Conservation (phyloP, 2,888 invertebrate genomes). For the Flexamia atlantica region DNA sequence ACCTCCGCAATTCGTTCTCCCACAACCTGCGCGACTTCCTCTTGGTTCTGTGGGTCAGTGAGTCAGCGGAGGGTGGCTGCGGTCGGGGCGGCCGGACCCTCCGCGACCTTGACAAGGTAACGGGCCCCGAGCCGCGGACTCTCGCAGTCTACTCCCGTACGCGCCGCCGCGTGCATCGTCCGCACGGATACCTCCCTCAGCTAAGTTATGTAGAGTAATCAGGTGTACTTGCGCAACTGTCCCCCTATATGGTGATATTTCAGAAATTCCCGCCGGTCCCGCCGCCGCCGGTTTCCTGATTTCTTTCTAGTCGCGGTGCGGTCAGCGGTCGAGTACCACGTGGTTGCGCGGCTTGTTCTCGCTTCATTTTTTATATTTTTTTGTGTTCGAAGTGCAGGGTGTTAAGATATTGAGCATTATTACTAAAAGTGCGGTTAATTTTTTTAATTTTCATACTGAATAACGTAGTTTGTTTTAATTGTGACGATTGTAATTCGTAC, state of each 20-base stretch:
- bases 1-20: too few species aligned
- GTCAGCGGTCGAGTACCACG: not conserved
- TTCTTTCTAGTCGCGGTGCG: slow-evolving; percentile 30
- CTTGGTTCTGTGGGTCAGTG: slow-evolving; percentile 26
- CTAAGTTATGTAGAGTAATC: slow-evolving; percentile 55
- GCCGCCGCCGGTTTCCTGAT: slow-evolving; percentile 8
- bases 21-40: not conserved
- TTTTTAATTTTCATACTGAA: too few species aligned
- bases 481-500: too few species aligned
- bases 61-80: not conserved
- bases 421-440: too few species aligned
- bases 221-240: slow-evolving; percentile 43
- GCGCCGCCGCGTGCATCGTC: slow-evolving; percentile 46
- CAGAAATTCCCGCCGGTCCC: slow-evolving; percentile 23
- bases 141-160: slow-evolving; percentile 46
- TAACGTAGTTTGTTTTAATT: too few species aligned
- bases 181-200: slow-evolving; percentile 44
- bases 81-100: slow-evolving; percentile 4
- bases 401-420: too few species aligned
- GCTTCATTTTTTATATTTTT: too few species aligned
- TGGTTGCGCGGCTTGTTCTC: not conserved
- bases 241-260: slow-evolving; percentile 39
- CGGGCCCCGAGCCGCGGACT: slow-evolving; percentile 33
- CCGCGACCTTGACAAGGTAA: slow-evolving; percentile 59
- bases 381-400: too few species aligned